Evolutionary conservation across 64 coral and sea anemone species (phyloP).

Genomic region (Porites australiensis): DNA sequence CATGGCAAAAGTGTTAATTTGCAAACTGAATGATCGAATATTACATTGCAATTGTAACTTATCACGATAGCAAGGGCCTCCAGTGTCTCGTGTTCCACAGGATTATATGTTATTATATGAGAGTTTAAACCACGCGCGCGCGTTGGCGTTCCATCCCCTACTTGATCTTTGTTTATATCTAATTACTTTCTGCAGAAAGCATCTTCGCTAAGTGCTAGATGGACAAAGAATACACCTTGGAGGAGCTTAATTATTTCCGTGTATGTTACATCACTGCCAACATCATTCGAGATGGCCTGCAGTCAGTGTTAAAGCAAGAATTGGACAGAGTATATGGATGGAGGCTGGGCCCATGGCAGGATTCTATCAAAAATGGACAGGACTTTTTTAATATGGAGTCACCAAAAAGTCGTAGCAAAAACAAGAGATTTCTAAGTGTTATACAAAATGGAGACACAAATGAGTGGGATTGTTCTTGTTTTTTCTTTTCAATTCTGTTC

Average conservation of each 20-base stretch:
- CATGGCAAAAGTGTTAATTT: too few species aligned
- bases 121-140: too few species aligned
- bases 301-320: constrained; percentile 64
- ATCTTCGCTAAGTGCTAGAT: too few species aligned
- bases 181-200: too few species aligned
- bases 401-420: constrained; percentile 29
- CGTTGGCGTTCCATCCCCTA: too few species aligned
- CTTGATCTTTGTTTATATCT: too few species aligned
- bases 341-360: constrained; percentile 31
- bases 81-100: too few species aligned
- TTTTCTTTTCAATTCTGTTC: constrained; percentile 65
- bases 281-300: constrained; percentile 37
- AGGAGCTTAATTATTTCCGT: constrained; percentile 63
- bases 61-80: too few species aligned
- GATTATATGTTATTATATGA: too few species aligned
- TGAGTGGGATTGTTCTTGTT: constrained; percentile 67
- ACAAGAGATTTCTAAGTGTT: constrained; percentile 19
- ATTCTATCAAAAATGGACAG: constrained; percentile 43
- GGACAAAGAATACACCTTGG: constrained; percentile 31
- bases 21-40: too few species aligned
- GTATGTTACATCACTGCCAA: constrained; percentile 41
- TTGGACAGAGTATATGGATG: constrained; percentile 38
- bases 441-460: constrained; percentile 52
- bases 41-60: too few species aligned
- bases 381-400: constrained; percentile 62